Evolutionary conservation across 2,113 vertebrate genomes (phyloP).

Genomic region (Corynorhinus townsendii): DNA sequence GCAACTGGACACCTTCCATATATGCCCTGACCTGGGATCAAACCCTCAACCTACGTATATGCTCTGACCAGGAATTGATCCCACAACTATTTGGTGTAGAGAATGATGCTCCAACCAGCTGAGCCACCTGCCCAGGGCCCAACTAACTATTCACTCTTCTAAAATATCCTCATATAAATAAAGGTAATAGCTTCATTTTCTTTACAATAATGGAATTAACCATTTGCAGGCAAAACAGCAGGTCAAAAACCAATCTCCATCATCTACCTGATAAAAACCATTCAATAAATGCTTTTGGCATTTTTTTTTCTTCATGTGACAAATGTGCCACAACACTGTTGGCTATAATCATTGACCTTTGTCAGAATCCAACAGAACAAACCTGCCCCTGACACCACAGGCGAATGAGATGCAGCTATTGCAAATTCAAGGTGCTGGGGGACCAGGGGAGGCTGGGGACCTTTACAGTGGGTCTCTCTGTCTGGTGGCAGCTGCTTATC

Average conservation of each 20-base stretch:
- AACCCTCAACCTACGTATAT: background rate
- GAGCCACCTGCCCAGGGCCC: background rate
- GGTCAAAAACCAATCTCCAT: conserved; percentile 47
- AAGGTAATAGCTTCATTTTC: conserved; percentile 53
- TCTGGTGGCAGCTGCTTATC: background rate
- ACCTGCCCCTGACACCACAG: background rate
- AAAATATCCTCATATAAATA: conserved; percentile 54
- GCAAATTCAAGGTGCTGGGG: background rate
- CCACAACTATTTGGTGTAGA: background rate
- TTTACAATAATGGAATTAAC: conserved; percentile 50
- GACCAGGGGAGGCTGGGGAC: fast-evolving
- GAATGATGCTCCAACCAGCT: background rate
- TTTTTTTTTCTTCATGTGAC: background rate
- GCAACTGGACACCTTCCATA: background rate
- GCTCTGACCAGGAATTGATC: background rate
- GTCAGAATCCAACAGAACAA: background rate
- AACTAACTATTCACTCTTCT: background rate
- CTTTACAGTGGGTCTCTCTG: background rate
- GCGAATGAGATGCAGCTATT: background rate
- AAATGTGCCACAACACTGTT: conserved; percentile 26
- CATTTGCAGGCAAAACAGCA: background rate
- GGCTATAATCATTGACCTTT: conserved; percentile 34
- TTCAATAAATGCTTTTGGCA: background rate
- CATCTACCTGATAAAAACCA: conserved; percentile 41
- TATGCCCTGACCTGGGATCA: background rate